Percentiles rank a stretch among this genome's conserved stretches.
These are phyloP conservation scores for Andrena cerasifolii DNA, from an alignment of 1,140 invertebrate species.

Conservation along the genomic window DNA sequence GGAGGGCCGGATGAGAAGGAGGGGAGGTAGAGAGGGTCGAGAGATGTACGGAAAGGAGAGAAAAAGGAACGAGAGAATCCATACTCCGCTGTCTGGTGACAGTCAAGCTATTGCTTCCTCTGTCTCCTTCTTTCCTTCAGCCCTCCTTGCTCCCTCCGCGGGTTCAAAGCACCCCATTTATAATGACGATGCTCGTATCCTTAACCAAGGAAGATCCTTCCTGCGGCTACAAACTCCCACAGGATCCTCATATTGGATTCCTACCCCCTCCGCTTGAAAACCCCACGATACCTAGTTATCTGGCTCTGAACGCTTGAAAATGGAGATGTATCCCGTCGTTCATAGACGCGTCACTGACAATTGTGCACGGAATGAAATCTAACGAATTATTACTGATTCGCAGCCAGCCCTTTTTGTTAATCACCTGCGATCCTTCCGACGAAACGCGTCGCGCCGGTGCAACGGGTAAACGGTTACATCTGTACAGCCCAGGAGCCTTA, in stretches of 20 bases:
- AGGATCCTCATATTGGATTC: constrained; percentile 60
- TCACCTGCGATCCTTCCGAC: not conserved
- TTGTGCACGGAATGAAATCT: constrained; percentile 24
- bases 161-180: constrained; percentile 64
- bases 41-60: not conserved
- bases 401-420: not conserved
- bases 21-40: not conserved
- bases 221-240: constrained; percentile 47
- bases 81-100: constrained; percentile 40
- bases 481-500: too few species aligned
- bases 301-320: constrained; percentile 45
- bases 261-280: constrained; percentile 31
- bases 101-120: constrained; percentile 53
- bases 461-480: too few species aligned
- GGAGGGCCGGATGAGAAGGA: not conserved
- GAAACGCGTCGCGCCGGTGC: not conserved
- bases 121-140: not conserved
- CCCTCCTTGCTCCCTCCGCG: not conserved
- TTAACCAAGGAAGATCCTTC: constrained; percentile 48
- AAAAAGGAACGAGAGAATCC: constrained; percentile 4
- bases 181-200: constrained; percentile 58
- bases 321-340: constrained; percentile 51
- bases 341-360: constrained; percentile 21
- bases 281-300: constrained; percentile 46
- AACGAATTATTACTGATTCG: constrained; percentile 25